These are phyloP conservation scores for Corydoras maculifer DNA, from an alignment of 2,113 vertebrate species.

Conservation along the genomic window DNA sequence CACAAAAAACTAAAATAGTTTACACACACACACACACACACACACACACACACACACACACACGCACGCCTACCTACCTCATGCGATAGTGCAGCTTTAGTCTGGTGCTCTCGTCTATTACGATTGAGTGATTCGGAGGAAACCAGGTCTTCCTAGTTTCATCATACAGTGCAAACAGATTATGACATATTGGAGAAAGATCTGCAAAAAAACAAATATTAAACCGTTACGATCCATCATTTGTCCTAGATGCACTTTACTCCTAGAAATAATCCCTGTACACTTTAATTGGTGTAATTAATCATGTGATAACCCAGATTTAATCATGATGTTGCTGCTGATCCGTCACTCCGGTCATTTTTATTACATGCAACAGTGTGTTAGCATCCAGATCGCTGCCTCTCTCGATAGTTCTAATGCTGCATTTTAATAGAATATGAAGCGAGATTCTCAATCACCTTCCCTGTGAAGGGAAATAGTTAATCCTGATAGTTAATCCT, in stretches of 20 bases:
- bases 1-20: no score
- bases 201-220: conserved; percentile 47
- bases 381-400: no score
- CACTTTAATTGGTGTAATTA: neutral
- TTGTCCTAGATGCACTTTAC: no score
- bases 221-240: neutral
- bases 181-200: conserved; percentile 77
- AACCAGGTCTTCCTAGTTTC: conserved; percentile 72
- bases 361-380: no score
- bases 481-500: no score
- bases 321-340: no score
- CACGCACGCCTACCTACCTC: conserved; percentile 65
- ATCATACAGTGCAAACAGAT: conserved; percentile 75
- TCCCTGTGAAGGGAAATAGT: no score
- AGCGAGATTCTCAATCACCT: no score
- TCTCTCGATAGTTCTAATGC: no score
- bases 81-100: conserved; percentile 74
- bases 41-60: neutral
- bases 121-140: conserved; percentile 70
- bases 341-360: no score
- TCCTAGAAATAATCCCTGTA: neutral
- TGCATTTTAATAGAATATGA: no score
- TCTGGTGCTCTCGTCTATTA: conserved; percentile 62
- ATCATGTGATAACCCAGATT: no score
- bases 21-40: neutral